Evolutionary conservation across 2,113 vertebrate species (phyloP).

Genomic region (Ochotona princeps): DNA sequence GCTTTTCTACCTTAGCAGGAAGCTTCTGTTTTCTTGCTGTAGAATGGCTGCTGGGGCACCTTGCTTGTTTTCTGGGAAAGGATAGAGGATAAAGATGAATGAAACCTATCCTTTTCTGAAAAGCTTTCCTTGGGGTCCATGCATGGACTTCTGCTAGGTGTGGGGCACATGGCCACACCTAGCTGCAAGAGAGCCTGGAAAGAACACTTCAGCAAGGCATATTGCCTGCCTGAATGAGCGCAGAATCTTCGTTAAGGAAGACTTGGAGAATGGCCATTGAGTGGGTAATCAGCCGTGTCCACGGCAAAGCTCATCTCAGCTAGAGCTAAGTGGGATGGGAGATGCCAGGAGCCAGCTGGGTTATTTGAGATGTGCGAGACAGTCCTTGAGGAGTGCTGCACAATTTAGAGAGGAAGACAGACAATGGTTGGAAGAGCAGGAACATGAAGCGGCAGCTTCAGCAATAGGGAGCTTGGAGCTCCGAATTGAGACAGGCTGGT

Average conservation of each 20-base stretch:
- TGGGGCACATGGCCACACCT: background rate
- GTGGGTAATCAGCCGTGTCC: conserved; percentile 59
- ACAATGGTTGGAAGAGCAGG: conserved; percentile 57
- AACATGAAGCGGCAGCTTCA: conserved; percentile 52
- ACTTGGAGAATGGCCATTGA: conserved; percentile 53
- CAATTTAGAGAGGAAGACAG: conserved; percentile 58
- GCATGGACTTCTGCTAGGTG: background rate
- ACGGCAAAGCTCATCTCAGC: conserved; percentile 65
- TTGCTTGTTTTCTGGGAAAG: background rate
- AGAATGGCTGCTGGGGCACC: background rate
- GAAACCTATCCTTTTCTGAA: conserved; percentile 8
- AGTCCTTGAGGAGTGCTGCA: conserved; percentile 63
- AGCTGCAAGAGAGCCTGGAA: conserved; percentile 63
- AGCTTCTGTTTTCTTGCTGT: background rate
- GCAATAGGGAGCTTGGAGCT: conserved; percentile 8
- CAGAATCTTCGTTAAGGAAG: conserved; percentile 40
- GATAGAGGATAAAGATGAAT: background rate
- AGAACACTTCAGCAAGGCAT: background rate
- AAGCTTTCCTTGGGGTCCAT: conserved; percentile 7
- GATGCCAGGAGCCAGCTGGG: conserved; percentile 63
- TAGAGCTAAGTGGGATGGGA: conserved; percentile 71
- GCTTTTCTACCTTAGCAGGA: background rate
- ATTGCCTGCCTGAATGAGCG: conserved; percentile 30
- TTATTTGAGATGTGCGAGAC: conserved; percentile 71
- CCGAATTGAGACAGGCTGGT: background rate